These are phyloP conservation scores for Tachysurus fulvidraco DNA, from an alignment of 2,113 vertebrate species.

Conservation along the genomic window DNA sequence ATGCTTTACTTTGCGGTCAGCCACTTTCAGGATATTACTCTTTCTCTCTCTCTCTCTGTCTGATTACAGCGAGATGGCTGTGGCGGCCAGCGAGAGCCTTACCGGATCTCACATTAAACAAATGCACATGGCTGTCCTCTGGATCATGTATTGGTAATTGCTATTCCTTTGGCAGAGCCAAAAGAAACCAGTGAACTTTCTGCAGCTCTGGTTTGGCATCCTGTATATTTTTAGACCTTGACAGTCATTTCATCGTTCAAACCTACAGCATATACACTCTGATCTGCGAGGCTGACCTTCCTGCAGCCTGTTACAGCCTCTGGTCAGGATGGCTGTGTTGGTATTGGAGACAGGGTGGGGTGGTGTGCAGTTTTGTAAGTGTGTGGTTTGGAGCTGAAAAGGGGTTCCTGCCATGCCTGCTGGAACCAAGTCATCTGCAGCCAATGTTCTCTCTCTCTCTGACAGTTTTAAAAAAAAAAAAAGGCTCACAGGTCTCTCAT, in stretches of 20 bases:
- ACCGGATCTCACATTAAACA: conserved; percentile 45
- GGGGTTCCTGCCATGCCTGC: conserved; percentile 22
- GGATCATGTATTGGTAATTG: conserved; percentile 29
- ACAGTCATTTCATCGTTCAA: background rate
- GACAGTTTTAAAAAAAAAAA: conserved; percentile 51
- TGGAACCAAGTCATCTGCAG: conserved; percentile 43
- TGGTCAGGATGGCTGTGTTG: conserved; percentile 15
- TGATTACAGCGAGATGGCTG: conserved; percentile 42
- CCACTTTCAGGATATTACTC: conserved; percentile 43
- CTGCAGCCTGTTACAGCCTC: background rate
- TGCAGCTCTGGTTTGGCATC: conserved; percentile 6
- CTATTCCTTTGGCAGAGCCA: conserved; percentile 23
- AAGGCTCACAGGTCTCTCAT: conserved; percentile 60
- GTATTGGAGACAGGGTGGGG: conserved; percentile 35
- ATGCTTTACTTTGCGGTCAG: conserved; percentile 40
- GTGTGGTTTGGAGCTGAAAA: conserved; percentile 34
- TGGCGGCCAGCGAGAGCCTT: conserved; percentile 33
- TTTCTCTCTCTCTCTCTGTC: conserved; percentile 21
- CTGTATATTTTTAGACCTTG: conserved; percentile 1
- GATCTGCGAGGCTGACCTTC: background rate
- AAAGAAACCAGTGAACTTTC: conserved; percentile 9
- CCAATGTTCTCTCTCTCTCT: conserved; percentile 46
- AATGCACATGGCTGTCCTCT: conserved; percentile 43
- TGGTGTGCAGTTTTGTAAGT: conserved; percentile 25
- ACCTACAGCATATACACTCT: background rate